Evolutionary conservation across 2,113 vertebrate species (phyloP).

Genomic region (Aleadryas rufinucha): DNA sequence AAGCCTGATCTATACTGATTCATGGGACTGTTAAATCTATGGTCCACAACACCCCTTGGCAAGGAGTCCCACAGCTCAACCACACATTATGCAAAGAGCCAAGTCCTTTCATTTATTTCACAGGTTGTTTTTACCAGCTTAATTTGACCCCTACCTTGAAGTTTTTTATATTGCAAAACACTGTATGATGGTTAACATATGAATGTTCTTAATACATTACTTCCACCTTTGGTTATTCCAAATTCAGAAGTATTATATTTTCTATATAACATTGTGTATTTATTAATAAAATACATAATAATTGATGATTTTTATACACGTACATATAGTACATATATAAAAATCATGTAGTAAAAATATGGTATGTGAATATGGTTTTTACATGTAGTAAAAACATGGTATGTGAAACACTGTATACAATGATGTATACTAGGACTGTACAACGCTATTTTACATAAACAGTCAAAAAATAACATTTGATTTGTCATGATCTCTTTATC

Average conservation of each 20-base stretch:
- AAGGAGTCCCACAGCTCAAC: not conserved
- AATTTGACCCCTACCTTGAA: not conserved
- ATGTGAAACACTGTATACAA: not conserved
- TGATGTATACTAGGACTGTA: not conserved
- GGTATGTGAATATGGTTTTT: no score
- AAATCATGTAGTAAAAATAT: no score
- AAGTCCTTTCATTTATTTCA: not conserved
- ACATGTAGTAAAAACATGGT: no score
- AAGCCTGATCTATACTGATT: not conserved
- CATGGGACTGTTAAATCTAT: not conserved
- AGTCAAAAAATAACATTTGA: not conserved
- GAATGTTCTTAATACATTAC: not conserved
- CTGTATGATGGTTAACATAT: not conserved
- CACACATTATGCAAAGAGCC: not conserved
- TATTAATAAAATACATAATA: not conserved
- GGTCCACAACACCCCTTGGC: not conserved
- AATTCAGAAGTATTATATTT: not conserved
- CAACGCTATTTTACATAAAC: not conserved
- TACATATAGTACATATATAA: no score
- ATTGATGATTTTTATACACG: not conserved
- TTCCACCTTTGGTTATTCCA: not conserved
- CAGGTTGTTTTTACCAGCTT: not conserved
- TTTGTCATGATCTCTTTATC: not conserved
- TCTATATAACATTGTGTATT: not conserved
- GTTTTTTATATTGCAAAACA: not conserved